These are phyloP conservation scores for Apistogramma diplotaenia DNA, from an alignment of 2,113 vertebrate species.

Conservation along the genomic window DNA sequence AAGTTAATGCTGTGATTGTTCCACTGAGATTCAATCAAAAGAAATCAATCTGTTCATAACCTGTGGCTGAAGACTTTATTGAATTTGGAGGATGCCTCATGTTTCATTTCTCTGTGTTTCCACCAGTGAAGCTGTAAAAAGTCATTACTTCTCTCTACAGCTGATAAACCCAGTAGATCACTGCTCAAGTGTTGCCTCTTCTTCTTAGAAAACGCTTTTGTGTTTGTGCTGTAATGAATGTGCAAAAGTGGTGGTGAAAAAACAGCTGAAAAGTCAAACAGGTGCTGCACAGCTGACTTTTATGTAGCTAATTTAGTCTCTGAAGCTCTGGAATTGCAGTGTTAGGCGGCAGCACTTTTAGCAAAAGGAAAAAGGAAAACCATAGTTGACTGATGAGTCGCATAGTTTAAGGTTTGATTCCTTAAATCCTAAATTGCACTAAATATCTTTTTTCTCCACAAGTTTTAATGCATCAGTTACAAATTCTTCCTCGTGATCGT, in stretches of 20 bases:
- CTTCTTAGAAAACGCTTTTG: background rate
- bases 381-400: background rate
- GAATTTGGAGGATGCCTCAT: conserved; percentile 4
- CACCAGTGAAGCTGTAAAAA: background rate
- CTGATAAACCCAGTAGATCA: too few relatives aligned
- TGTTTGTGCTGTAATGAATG: background rate
- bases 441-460: background rate
- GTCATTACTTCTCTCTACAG: too few relatives aligned
- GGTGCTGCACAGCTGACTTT: conserved; percentile 53
- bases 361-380: too few relatives aligned
- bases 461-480: background rate
- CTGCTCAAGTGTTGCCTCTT: background rate
- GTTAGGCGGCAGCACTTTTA: background rate
- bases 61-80: background rate
- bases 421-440: background rate
- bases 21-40: background rate
- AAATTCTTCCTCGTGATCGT: background rate
- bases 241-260: background rate
- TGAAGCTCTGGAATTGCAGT: background rate
- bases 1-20: background rate
- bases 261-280: conserved; percentile 17
- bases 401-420: background rate
- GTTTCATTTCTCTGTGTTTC: background rate
- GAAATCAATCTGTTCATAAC: background rate
- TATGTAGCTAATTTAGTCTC: conserved; percentile 46